These are phyloP conservation scores for Aplysia californica DNA, from an alignment of 1,140 invertebrate genomes.

Conservation along the genomic window DNA sequence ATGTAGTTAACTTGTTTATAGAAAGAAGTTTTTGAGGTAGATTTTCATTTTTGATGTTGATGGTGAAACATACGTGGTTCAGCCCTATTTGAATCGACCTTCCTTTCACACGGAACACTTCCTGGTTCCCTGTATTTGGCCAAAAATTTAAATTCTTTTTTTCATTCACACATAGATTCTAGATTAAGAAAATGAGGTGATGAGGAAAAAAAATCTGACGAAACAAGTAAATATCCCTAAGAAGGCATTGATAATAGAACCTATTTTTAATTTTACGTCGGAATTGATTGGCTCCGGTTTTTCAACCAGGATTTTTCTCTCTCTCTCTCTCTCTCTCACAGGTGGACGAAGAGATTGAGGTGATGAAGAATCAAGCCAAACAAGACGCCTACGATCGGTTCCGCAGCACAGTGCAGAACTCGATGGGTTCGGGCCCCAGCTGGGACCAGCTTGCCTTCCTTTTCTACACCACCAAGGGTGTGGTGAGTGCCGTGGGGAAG, in stretches of 20 bases:
- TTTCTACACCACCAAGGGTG: constrained; percentile 54
- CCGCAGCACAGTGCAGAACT: constrained; percentile 42
- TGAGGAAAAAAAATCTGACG: no score
- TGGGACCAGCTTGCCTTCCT: constrained; percentile 56
- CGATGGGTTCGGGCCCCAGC: constrained; percentile 41
- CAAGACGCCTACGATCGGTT: constrained; percentile 53
- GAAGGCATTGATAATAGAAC: not conserved
- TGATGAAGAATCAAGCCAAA: constrained; percentile 30
- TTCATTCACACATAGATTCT: no score
- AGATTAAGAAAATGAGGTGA: no score
- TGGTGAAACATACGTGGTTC: no score
- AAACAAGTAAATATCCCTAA: not conserved
- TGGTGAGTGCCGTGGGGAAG: constrained; percentile 47
- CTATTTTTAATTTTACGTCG: not conserved
- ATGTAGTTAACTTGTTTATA: no score
- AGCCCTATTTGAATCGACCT: no score
- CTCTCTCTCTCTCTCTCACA: not conserved
- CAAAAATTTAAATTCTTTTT: no score
- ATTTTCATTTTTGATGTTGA: no score
- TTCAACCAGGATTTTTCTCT: not conserved
- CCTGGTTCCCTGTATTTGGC: no score
- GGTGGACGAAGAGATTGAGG: not conserved
- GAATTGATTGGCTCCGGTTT: not conserved
- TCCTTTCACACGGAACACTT: no score
- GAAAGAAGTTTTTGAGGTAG: no score